These are phyloP conservation scores for Tragelaphus scriptus DNA, from an alignment of 2,113 vertebrate species.

Conservation along the genomic window DNA sequence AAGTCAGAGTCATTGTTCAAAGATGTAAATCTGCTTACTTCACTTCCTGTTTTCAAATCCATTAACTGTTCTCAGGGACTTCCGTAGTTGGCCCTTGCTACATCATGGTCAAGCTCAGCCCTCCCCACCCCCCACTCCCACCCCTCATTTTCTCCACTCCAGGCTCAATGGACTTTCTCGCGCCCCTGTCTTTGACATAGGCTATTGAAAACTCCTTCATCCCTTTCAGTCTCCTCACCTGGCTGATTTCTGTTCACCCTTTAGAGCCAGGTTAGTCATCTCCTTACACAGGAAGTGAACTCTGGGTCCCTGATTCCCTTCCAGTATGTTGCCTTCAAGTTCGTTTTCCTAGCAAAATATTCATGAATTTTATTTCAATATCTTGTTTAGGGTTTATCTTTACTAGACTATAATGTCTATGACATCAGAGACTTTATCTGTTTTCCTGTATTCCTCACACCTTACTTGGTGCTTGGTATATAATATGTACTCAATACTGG, in stretches of 20 bases:
- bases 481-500: not conserved
- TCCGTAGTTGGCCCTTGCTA: not conserved
- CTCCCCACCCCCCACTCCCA: not conserved
- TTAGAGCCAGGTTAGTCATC: not conserved
- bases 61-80: not conserved
- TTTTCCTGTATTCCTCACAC: not conserved
- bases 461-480: not conserved
- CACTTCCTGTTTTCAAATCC: not conserved
- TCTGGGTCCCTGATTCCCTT: not conserved
- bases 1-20: not conserved
- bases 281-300: not conserved
- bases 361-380: not conserved
- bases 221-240: not conserved
- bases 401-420: not conserved
- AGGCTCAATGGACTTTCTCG: not conserved
- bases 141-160: not conserved
- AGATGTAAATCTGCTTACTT: not conserved
- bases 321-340: not conserved
- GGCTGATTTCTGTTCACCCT: not conserved
- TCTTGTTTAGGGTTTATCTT: conserved; percentile 30
- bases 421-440: not conserved
- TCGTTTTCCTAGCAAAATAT: not conserved
- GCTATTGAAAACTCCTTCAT: not conserved
- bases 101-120: not conserved
- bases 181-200: not conserved